Evolutionary conservation across 2,113 vertebrate genomes (phyloP), one percentile per base, ranked within the genome.

Genomic region (Misgurnus mizolepis): DNA sequence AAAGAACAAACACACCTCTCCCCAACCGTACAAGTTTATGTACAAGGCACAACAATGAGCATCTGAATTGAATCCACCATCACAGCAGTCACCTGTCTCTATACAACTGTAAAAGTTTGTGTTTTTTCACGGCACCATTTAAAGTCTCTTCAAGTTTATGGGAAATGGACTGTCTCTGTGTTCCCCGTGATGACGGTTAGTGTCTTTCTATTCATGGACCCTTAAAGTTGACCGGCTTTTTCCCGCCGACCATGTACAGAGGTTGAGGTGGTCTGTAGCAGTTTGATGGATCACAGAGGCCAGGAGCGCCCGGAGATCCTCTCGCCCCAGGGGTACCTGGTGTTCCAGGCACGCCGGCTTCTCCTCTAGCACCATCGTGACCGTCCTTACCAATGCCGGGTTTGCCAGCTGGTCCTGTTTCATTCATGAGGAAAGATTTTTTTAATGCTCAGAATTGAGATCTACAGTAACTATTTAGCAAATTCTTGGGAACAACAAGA

Each of bases 231-330:
- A 87, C 62, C 1, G 93, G 88, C 79, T 93, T 94, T 84, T 93
- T 93, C 4, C 92, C 92, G 2, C 89, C 82, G 77, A 93, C 39
- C 89, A 94, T 80, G 15, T 91, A 92, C 64, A 92, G 79, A 27
- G 92, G 91, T 12, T 89, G 91, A n/a, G 89, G 71, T 76, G 89
- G 72, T 75, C 92, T 89, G 45, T 85, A 87, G 82, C 94, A 94
- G 75, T 90, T 90, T 0, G 93, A 93, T 15, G 94, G 93, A 79
- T 94, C 94, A 40, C 94, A 94, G 49, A 94, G 88, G n/a, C 94
- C 94, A 0, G 91, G 90, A 0, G 88, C 65, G 3, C 94, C 94
- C 0, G 88, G 50, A 6, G 88, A 65, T 5, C 94, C 94, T 58
- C 89, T 86, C 1, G 80, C 80, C 43, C 94, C 94, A 0, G 91